Conservation (phyloP, 2,113 vertebrate genomes). For the Thinocorus orbignyianus region DNA sequence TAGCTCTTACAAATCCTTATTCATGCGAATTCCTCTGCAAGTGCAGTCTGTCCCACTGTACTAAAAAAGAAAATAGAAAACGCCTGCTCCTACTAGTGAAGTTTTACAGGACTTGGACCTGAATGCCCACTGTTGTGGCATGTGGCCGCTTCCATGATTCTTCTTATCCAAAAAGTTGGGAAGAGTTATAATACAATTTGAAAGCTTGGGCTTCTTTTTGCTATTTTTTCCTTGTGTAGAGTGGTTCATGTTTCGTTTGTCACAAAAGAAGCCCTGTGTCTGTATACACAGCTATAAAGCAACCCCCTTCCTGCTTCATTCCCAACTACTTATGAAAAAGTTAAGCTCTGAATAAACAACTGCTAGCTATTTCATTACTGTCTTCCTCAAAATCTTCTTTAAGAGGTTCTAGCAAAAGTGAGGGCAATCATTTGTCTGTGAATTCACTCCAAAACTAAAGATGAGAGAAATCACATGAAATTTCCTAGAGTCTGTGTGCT, state of each 20-base stretch:
- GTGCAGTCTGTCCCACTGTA: neutral
- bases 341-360: neutral
- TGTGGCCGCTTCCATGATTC: neutral
- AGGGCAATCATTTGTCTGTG: neutral
- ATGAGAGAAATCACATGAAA: constrained; percentile 22
- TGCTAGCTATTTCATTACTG: neutral
- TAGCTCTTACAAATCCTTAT: neutral
- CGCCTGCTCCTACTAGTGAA: neutral
- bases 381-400: neutral
- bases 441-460: constrained; percentile 31
- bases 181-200: neutral
- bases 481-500: constrained; percentile 32
- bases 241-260: neutral
- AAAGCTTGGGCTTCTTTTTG: neutral
- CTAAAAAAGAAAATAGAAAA: neutral
- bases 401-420: neutral
- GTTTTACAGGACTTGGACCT: neutral
- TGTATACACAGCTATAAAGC: neutral
- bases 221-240: neutral
- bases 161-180: neutral
- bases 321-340: neutral
- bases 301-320: neutral
- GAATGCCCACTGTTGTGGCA: neutral
- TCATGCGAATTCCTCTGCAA: neutral
- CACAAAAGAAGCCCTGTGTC: neutral